Percentiles rank a stretch among this genome's conserved stretches.
Evolutionary conservation across 92 coral and sea anemone genomes (phyloP).

Genomic region (Metridium senile): DNA sequence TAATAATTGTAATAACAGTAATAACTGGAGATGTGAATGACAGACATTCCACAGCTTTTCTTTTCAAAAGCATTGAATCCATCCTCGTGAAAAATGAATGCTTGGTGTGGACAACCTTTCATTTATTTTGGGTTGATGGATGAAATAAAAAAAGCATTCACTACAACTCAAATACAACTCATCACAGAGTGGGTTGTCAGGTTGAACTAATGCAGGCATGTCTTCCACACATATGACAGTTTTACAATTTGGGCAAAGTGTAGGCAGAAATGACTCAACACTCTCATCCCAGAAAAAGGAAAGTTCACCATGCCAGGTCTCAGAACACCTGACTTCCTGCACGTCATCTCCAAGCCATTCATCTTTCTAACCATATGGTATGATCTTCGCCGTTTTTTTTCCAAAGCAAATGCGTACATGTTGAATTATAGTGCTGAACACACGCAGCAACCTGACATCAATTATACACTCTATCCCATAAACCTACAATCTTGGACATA

Average conservation of each 20-base stretch:
- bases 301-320: slow-evolving; percentile 11
- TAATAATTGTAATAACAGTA: no score
- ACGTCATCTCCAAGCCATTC: slow-evolving; percentile 4
- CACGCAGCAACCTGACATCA: no score
- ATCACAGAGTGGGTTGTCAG: slow-evolving; percentile 3
- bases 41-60: no score
- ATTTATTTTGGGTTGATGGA: slow-evolving; percentile 2
- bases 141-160: slow-evolving; percentile 9
- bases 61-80: slow-evolving; percentile 15
- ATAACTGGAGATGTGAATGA: no score
- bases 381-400: no score
- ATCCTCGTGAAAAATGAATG: slow-evolving; percentile 14
- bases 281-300: slow-evolving; percentile 18
- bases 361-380: no score
- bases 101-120: slow-evolving; percentile 19
- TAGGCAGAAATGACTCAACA: slow-evolving; percentile 4
- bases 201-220: slow-evolving; percentile 7
- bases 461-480: no score
- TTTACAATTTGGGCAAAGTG: slow-evolving; percentile 11
- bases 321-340: neutral
- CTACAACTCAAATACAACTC: neutral
- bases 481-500: no score
- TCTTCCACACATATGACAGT: slow-evolving; percentile 16
- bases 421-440: no score
- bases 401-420: no score